These are phyloP conservation scores for Holothuria leucospilota DNA, from an alignment of 53 echinoderm and acorn worm genomes.

Conservation along the genomic window DNA sequence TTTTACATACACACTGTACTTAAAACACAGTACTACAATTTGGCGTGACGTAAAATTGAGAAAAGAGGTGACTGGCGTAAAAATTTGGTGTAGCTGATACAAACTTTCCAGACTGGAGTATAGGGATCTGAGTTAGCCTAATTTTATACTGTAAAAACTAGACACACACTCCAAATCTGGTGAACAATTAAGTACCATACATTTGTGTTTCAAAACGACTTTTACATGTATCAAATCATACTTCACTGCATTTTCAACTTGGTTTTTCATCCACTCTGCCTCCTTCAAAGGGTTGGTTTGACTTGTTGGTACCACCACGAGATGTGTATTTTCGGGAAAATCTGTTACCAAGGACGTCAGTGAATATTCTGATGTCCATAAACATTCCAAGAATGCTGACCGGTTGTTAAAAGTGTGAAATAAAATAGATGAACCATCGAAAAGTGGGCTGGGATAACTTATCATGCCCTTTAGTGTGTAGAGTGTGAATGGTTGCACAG, in stretches of 20 bases:
- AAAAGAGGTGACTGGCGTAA: too few relatives aligned
- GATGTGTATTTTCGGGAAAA: slow-evolving; percentile 68
- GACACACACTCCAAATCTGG: too few relatives aligned
- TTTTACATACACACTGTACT: too few relatives aligned
- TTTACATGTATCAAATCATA: not conserved
- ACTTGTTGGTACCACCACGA: slow-evolving; percentile 78
- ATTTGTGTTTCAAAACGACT: too few relatives aligned
- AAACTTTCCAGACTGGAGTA: too few relatives aligned
- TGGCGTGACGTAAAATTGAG: too few relatives aligned
- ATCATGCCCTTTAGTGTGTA: slow-evolving; percentile 66
- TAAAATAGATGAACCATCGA: slow-evolving; percentile 68
- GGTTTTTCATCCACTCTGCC: slow-evolving; percentile 80
- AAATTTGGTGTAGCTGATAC: too few relatives aligned
- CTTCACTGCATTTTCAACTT: slow-evolving; percentile 43
- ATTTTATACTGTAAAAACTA: too few relatives aligned
- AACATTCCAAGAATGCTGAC: slow-evolving; percentile 82
- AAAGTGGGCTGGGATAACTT: slow-evolving; percentile 62
- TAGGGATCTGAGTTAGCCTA: too few relatives aligned
- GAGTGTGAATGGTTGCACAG: slow-evolving; percentile 66
- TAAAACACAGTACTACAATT: too few relatives aligned
- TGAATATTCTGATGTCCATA: slow-evolving; percentile 79
- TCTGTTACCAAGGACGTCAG: slow-evolving; percentile 48
- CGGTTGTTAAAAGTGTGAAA: slow-evolving; percentile 82
- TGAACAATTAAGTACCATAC: too few relatives aligned
- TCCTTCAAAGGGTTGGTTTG: slow-evolving; percentile 52